Evolutionary conservation across 2,113 vertebrate species (phyloP).

Genomic region (Okapia johnstoni): DNA sequence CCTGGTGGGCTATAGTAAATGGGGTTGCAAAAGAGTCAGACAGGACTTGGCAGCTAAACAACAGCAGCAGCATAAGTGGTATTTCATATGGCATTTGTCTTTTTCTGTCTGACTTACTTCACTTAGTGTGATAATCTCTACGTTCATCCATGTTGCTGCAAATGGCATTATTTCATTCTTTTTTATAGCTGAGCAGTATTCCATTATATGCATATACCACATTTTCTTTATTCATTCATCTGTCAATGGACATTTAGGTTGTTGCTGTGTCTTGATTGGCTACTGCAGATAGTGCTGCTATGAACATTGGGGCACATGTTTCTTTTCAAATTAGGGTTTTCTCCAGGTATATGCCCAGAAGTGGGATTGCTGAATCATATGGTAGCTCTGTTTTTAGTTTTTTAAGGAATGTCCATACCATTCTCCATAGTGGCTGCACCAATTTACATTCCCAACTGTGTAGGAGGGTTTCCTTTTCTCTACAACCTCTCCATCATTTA

Average conservation of each 20-base stretch:
- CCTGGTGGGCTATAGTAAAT: background rate
- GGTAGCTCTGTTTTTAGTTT: background rate
- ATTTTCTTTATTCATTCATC: background rate
- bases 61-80: background rate
- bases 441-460: background rate
- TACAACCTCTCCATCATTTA: background rate
- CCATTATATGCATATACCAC: rapidly evolving
- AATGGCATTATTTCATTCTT: background rate
- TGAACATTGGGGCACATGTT: background rate
- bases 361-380: background rate
- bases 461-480: background rate
- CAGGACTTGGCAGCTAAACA: background rate
- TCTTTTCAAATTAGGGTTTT: background rate
- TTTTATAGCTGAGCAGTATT: background rate
- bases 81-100: background rate
- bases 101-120: background rate
- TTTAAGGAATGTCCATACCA: background rate
- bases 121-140: background rate
- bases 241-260: background rate
- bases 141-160: background rate
- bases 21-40: background rate
- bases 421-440: background rate
- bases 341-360: background rate
- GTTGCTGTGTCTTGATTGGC: background rate
- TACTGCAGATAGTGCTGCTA: background rate